A percentile compares a stretch with the other conserved stretches of the same genome.
Conservation (phyloP, 2,888 invertebrate species). For the Pharmacophagus antenor region DNA sequence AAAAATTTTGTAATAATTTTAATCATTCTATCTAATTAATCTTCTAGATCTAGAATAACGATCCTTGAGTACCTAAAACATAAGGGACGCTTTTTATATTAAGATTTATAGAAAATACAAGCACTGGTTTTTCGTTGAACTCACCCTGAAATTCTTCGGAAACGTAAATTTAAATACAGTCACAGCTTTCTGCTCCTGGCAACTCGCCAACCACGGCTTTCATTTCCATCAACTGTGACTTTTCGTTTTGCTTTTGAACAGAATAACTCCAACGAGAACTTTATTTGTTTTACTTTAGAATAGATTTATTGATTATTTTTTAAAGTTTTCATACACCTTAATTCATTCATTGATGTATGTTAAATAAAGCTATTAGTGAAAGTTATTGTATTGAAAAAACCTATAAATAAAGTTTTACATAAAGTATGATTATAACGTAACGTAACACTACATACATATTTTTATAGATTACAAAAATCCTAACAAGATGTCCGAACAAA, state of each 20-base stretch:
- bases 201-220: slow-evolving; percentile 57
- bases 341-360: background rate
- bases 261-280: slow-evolving; percentile 45
- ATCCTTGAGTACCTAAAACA: slow-evolving; percentile 23
- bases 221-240: slow-evolving; percentile 64
- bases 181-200: slow-evolving; percentile 62
- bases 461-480: slow-evolving; percentile 25
- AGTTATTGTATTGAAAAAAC: background rate
- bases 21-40: too few relatives aligned
- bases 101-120: slow-evolving; percentile 28
- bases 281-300: slow-evolving; percentile 31
- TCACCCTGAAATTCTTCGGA: slow-evolving; percentile 50
- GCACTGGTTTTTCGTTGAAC: slow-evolving; percentile 28
- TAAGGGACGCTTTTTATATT: slow-evolving; percentile 32
- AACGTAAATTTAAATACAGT: slow-evolving; percentile 68
- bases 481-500: slow-evolving; percentile 65
- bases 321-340: slow-evolving; percentile 3
- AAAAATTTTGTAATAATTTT: too few relatives aligned
- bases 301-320: slow-evolving; percentile 32
- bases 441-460: slow-evolving; percentile 3
- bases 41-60: too few relatives aligned
- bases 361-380: background rate
- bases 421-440: background rate
- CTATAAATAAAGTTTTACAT: background rate
- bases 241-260: slow-evolving; percentile 48